These are phyloP conservation scores for Anas bernieri DNA, from an alignment of 2,797 vertebrate species.

Conservation along the genomic window DNA sequence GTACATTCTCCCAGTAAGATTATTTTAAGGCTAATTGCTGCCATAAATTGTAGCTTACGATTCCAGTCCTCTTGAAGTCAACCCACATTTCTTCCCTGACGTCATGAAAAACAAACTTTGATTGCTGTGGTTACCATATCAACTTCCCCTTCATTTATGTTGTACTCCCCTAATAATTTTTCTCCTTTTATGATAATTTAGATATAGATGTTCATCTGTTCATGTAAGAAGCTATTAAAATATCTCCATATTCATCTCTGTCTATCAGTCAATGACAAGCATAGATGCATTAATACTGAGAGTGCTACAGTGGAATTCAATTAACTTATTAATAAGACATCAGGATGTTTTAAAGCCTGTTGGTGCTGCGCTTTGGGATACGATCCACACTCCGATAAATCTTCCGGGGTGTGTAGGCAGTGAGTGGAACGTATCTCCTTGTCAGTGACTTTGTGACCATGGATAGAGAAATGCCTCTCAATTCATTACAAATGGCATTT, in stretches of 20 bases:
- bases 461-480: background rate
- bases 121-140: slow-evolving; percentile 42
- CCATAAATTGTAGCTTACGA: slow-evolving; percentile 36
- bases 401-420: slow-evolving; percentile 7
- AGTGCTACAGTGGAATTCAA: slow-evolving; percentile 64
- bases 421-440: background rate
- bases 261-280: slow-evolving; percentile 73
- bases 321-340: slow-evolving; percentile 75
- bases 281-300: slow-evolving; percentile 51
- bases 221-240: slow-evolving; percentile 66
- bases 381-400: slow-evolving; percentile 53
- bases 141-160: slow-evolving; percentile 43
- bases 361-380: slow-evolving; percentile 41
- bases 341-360: slow-evolving; percentile 60
- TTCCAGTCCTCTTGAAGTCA: slow-evolving; percentile 7
- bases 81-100: slow-evolving; percentile 4
- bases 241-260: slow-evolving; percentile 65
- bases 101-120: slow-evolving; percentile 24
- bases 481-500: background rate
- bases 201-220: slow-evolving; percentile 64
- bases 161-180: slow-evolving; percentile 55
- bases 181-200: slow-evolving; percentile 57
- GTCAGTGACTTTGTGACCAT: background rate
- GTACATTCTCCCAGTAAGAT: background rate
- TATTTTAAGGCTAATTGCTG: slow-evolving; percentile 27